phyloP scores from a whole-genome alignment of 2,888 invertebrate species.

The Mesorhabditis spiculigera region DNA sequence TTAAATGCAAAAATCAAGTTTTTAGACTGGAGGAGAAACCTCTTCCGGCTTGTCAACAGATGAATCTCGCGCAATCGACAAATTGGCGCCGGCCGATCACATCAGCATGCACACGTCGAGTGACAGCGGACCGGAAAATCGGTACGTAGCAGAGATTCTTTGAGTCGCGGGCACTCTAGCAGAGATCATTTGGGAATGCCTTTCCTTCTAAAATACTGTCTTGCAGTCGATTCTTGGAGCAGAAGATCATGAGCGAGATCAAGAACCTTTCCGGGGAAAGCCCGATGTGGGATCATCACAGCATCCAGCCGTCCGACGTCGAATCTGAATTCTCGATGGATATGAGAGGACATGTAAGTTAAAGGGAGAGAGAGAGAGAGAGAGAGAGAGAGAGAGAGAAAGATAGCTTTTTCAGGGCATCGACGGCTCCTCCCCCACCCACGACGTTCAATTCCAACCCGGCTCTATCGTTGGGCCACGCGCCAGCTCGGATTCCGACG shows the following conservation, averaged over 20 bases:
- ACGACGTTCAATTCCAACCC: constrained; percentile 1
- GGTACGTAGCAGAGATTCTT: background rate
- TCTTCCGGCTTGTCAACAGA: constrained; percentile 24
- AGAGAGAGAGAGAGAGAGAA: constrained; percentile 7
- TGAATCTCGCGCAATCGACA: constrained; percentile 22
- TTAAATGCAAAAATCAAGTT: too few relatives aligned
- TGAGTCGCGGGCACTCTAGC: too few relatives aligned
- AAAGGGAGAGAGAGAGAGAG: constrained; percentile 7
- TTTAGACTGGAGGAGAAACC: constrained; percentile 30
- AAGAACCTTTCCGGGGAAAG: background rate
- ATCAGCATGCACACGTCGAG: constrained; percentile 14
- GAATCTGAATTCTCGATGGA: constrained; percentile 21
- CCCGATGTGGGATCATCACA: background rate
- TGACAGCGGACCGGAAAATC: background rate
- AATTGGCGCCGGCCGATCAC: constrained; percentile 29
- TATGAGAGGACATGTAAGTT: constrained; percentile 9
- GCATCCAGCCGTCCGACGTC: constrained; percentile 3
- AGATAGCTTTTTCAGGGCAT: background rate
- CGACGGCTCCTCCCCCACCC: constrained; percentile 8
- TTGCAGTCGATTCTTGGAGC: background rate
- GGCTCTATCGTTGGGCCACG: background rate
- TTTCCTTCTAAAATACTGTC: background rate
- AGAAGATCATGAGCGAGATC: constrained; percentile 2
- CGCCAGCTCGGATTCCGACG: constrained; percentile 1
- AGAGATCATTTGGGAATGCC: too few relatives aligned